Evolutionary conservation across 2,113 vertebrate species (phyloP), one percentile per base, ranked within the genome.

Genomic region (Peromyscus maniculatus): DNA sequence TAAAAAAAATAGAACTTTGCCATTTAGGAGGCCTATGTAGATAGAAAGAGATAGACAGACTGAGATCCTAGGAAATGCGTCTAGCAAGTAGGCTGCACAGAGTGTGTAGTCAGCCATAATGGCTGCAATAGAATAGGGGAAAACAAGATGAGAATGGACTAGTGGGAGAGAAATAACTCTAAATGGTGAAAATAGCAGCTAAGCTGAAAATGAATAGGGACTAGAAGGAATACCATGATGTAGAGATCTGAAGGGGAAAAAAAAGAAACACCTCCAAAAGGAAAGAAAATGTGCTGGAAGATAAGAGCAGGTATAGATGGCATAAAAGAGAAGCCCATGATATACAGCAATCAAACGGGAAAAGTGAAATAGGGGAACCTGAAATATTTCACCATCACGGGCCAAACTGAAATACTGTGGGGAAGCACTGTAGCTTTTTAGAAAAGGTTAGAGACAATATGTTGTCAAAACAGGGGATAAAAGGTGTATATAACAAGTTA

Each of bases 301-400:
- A 98, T 97, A 97, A 98, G 96, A 96, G 97, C 97, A 98, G 98
- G 97, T 97, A 97, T 97, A 93, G 64, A 96, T 96, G 97, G 97
- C 97, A 96, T 98, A 97, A 98, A 98, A 98, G 98, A 98, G 98
- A 98, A 97, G 97, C 96, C 87, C 66, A 67, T 43, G 46, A 43
- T 59, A 69, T 93, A 91, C 24, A 90, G 72, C 80, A 92, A 93
- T 74, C 74, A 97, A 97, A 96, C 93, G 74, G 97, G 98, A 97
- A 98, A 98, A 98, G 97, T 97, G 98, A 98, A 99, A 98, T 98
- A 98, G 98, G 98, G 98, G 98, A 99, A 98, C 98, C 98, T 97
- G 78, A 98, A 98, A 88, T 98, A 98, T 98, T 98, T 99, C 98
- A 98, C 98, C 98, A 99, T 98, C 98, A 93, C 95, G 96, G 98